Base-by-base conservation (phyloP, 2,797 vertebrate species). In the Gobionotothen gibberifrons region DNA sequence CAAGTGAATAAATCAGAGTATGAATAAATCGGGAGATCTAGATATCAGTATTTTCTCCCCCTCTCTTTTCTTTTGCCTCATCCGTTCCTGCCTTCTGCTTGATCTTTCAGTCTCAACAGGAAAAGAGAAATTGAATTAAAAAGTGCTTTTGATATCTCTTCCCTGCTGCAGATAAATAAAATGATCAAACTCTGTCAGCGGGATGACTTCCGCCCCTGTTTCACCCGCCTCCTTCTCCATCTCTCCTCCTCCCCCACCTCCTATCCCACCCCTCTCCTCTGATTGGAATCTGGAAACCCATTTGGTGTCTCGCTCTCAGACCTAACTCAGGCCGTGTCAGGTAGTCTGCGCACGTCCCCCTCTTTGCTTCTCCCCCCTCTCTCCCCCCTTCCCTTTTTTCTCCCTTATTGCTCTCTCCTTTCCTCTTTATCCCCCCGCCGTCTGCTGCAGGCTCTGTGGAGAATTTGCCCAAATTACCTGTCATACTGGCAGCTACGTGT, bases 391-490 rank as follows among this genome's bases (percentile, higher is more conserved):
- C 26, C 64, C 59, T 79, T 81, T 83, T 83, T 67, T 83, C 69
- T 81, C 82, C 83, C 78, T 80, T 84, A 74, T 88, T 79, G 79
- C 86, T 87, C 76, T 87, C 88, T 86, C 84, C 71, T 90, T 91
- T 89, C 83, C 80, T 91, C 91, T 93, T 92, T 89, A 90, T 94
- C 92, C 90, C 86, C 85, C 80, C 70, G 66, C 91, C 90, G 89
- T 92, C 93, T 93, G 91, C 93, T 91, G 81, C 76, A 63, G 88
- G 89, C 91, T 91, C 93, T 93, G 92, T 93, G 89, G 93, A 94
- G 93, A 94, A 95, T 95, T 93, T 92, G 91, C 93, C 92, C 91
- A 94, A 95, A 95, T 95, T 93, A 95, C 94, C 94, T 95, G 95
- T 95, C 95, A 95, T 94, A 94, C 90, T 90, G 88, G 89, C 90